Evolutionary conservation across 2,888 invertebrate genomes (phyloP).

Genomic region (Uloborus plumipes): DNA sequence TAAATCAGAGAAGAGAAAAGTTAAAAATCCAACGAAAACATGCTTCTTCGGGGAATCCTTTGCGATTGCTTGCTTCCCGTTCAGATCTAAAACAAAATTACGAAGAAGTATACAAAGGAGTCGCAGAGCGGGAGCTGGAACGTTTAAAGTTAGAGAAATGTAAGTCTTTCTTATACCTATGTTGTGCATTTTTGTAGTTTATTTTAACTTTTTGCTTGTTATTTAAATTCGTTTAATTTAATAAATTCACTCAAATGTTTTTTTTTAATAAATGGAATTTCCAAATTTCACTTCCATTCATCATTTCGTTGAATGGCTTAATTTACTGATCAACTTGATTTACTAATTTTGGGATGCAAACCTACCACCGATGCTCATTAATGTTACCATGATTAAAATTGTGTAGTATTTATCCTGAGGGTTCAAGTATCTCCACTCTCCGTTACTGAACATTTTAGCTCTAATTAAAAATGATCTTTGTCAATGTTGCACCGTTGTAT

Average conservation of each 20-base stretch:
- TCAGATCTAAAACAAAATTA: constrained; percentile 86
- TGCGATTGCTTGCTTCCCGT: constrained; percentile 84
- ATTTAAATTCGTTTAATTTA: background rate
- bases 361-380: too few relatives aligned
- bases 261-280: background rate
- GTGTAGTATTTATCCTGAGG: too few relatives aligned
- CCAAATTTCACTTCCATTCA: too few relatives aligned
- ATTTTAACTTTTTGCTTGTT: background rate
- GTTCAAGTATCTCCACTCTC: too few relatives aligned
- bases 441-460: too few relatives aligned
- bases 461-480: too few relatives aligned
- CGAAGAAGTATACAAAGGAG: constrained; percentile 81
- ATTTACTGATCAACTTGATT: too few relatives aligned
- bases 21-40: constrained; percentile 79
- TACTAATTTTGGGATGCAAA: too few relatives aligned
- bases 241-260: background rate
- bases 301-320: too few relatives aligned
- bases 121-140: constrained; percentile 82
- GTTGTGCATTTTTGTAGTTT: background rate
- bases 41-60: constrained; percentile 83
- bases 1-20: constrained; percentile 41
- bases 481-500: too few relatives aligned
- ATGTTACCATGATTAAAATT: too few relatives aligned
- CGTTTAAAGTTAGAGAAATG: constrained; percentile 85
- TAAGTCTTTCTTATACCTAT: constrained; percentile 73